Evolutionary conservation across 2,888 invertebrate genomes (phyloP).

Genomic region (Ochlodes sylvanus): DNA sequence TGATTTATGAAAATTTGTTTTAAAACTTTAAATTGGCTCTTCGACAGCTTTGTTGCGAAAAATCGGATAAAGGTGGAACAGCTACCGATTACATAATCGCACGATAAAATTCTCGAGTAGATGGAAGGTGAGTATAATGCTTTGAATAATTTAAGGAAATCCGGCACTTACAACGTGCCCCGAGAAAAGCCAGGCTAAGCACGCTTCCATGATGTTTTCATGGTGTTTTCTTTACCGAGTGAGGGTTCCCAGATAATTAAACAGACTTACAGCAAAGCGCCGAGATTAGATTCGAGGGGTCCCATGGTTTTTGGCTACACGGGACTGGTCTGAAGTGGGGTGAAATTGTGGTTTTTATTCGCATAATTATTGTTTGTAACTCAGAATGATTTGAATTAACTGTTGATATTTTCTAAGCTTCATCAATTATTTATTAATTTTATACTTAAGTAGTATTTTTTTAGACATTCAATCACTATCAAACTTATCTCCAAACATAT

Average conservation of each 20-base stretch:
- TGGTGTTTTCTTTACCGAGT: slow-evolving; percentile 64
- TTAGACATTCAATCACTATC: too few relatives aligned
- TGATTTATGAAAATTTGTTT: too few relatives aligned
- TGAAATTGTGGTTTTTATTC: too few relatives aligned
- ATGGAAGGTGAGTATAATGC: slow-evolving; percentile 48
- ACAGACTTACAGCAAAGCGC: slow-evolving; percentile 65
- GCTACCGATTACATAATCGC: slow-evolving; percentile 12
- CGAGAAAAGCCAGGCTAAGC: slow-evolving; percentile 40
- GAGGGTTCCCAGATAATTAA: slow-evolving; percentile 67
- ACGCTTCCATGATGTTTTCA: slow-evolving; percentile 53
- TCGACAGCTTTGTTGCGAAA: background rate
- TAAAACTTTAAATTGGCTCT: background rate
- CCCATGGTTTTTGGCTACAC: slow-evolving; percentile 40
- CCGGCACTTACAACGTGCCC: slow-evolving; percentile 54
- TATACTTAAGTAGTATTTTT: too few relatives aligned
- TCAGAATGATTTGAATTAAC: too few relatives aligned
- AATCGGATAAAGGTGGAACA: slow-evolving; percentile 5
- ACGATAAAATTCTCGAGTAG: slow-evolving; percentile 27
- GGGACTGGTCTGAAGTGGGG: background rate
- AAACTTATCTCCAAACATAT: too few relatives aligned
- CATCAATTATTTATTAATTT: too few relatives aligned
- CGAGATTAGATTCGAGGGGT: slow-evolving; percentile 59
- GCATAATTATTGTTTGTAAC: too few relatives aligned
- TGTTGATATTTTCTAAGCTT: too few relatives aligned
- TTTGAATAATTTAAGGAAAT: slow-evolving; percentile 63